Evolutionary conservation across 2,113 vertebrate species (phyloP).

Genomic region (Lepus timidus): DNA sequence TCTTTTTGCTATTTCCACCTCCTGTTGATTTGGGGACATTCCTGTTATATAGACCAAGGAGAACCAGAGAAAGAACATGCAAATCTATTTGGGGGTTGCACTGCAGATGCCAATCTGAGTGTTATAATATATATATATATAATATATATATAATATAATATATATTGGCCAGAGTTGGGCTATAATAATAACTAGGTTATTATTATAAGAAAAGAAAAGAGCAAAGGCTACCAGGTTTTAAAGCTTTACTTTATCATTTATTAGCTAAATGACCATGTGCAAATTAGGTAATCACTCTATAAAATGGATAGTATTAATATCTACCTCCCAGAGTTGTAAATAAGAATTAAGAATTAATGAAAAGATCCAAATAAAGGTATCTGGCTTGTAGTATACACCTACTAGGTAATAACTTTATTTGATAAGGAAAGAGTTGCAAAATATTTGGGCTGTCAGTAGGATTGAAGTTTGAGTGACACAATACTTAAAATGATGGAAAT

Average conservation of each 20-base stretch:
- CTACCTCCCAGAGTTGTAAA: neutral
- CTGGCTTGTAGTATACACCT: neutral
- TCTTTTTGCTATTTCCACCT: too few species aligned
- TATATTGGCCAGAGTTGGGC: too few species aligned
- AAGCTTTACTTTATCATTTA: conserved; percentile 51
- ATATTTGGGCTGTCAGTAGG: neutral
- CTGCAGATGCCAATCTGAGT: too few species aligned
- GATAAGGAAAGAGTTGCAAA: neutral
- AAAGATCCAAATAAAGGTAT: neutral
- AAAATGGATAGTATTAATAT: neutral
- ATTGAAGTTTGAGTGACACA: conserved; percentile 6
- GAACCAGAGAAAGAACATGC: too few species aligned
- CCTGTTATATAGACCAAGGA: too few species aligned
- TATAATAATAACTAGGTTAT: too few species aligned
- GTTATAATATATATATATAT: too few species aligned
- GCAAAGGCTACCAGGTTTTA: neutral
- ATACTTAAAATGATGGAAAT: neutral
- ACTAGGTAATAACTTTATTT: neutral
- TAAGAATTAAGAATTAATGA: neutral
- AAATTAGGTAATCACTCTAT: neutral
- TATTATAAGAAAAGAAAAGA: too few species aligned
- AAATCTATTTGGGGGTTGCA: too few species aligned
- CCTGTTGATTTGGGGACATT: too few species aligned
- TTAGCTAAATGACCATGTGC: neutral
- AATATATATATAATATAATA: too few species aligned